Evolutionary conservation across 2,888 invertebrate genomes (phyloP).

Genomic region (Melanophora roralis): DNA sequence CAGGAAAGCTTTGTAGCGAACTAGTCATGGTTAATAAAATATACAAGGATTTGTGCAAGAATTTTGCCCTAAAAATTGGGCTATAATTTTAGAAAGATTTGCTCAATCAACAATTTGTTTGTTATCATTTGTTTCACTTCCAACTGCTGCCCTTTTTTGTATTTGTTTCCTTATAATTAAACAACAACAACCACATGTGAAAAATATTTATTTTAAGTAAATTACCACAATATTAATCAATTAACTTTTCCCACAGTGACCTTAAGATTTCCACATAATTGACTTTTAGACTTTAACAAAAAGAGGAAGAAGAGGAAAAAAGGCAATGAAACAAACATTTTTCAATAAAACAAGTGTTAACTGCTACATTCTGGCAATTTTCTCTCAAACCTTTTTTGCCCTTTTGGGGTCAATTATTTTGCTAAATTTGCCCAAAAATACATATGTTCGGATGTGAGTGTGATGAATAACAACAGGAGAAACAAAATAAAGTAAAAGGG

Average conservation of each 20-base stretch:
- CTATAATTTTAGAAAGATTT: too few species aligned
- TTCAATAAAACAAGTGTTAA: constrained; percentile 66
- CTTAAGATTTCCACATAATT: constrained; percentile 57
- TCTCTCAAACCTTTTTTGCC: constrained; percentile 2
- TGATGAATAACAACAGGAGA: constrained; percentile 60
- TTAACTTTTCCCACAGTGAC: constrained; percentile 40
- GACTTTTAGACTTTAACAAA: constrained; percentile 30
- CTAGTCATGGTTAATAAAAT: too few species aligned
- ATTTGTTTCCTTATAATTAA: too few species aligned
- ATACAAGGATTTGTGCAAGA: too few species aligned
- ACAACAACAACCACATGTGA: too few species aligned
- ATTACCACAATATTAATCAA: constrained; percentile 26
- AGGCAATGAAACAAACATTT: neutral
- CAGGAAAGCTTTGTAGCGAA: too few species aligned
- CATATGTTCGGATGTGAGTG: too few species aligned
- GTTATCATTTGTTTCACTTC: too few species aligned
- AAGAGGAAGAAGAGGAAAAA: neutral
- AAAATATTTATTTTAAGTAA: neutral
- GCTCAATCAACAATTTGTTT: too few species aligned
- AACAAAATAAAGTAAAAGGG: constrained; percentile 39
- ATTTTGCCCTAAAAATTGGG: too few species aligned
- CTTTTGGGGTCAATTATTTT: constrained; percentile 67
- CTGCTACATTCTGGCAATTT: constrained; percentile 46
- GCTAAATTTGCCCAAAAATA: constrained; percentile 72
- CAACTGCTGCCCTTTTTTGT: too few species aligned